Evolutionary conservation across 2,797 vertebrate species (phyloP).

Genomic region (Petrocephalus schoutedeni): DNA sequence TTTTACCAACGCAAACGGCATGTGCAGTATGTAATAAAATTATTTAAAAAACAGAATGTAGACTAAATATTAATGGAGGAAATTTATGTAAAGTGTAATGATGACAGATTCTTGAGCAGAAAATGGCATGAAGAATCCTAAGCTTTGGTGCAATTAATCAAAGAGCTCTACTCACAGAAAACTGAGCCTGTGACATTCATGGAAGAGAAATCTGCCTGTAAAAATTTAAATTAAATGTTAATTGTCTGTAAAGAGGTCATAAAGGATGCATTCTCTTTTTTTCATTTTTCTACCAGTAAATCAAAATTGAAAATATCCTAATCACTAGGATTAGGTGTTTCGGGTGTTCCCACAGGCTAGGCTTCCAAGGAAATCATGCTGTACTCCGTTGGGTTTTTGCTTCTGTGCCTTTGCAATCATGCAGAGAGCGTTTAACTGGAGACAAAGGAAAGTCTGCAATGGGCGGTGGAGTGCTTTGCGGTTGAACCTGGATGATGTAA

Average conservation of each 20-base stretch:
- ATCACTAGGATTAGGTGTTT: slow-evolving; percentile 4
- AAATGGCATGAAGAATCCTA: neutral
- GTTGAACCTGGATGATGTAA: neutral
- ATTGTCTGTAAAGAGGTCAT: neutral
- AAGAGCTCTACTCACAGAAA: neutral
- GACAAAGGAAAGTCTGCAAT: neutral
- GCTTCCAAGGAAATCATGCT: neutral
- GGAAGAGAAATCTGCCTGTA: neutral
- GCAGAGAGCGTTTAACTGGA: slow-evolving; percentile 4
- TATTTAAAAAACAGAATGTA: neutral
- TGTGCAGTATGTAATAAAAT: neutral
- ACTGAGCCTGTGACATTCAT: neutral
- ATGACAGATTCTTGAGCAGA: neutral
- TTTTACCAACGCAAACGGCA: neutral
- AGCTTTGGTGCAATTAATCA: neutral
- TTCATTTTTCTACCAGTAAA: slow-evolving; percentile 4
- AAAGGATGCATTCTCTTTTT: neutral
- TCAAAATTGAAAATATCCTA: neutral
- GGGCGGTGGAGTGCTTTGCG: neutral
- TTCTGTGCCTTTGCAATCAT: slow-evolving; percentile 1
- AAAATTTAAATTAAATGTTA: neutral
- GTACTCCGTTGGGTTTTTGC: neutral
- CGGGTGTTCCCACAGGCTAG: neutral
- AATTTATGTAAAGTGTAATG: neutral
- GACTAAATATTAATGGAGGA: neutral